These are phyloP conservation scores for Heliconius charithonia DNA, from an alignment of 2,888 invertebrate species.

Conservation along the genomic window DNA sequence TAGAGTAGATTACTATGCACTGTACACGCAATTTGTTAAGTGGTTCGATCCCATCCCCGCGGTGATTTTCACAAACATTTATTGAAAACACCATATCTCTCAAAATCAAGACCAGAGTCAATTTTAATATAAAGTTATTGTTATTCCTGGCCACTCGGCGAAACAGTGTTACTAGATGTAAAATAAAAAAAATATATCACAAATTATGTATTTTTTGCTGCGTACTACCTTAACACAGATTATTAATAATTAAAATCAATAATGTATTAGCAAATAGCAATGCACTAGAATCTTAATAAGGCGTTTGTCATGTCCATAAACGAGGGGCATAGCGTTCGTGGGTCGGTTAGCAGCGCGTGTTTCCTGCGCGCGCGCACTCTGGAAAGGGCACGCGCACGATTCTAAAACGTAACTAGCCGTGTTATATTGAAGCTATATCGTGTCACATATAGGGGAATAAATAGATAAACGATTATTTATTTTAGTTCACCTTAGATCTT, in stretches of 20 bases:
- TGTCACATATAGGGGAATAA: conserved; percentile 57
- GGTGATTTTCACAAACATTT: no score
- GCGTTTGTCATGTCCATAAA: conserved; percentile 64
- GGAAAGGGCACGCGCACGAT: conserved; percentile 63
- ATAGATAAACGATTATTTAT: background rate
- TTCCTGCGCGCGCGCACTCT: conserved; percentile 68
- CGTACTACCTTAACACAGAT: background rate
- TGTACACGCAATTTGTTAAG: no score
- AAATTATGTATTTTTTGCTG: background rate
- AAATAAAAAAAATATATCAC: no score
- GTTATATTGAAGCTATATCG: conserved; percentile 53
- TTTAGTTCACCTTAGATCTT: background rate
- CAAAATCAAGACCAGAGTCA: no score
- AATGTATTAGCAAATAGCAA: conserved; percentile 22
- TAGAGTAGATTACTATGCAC: no score
- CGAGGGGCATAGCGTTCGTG: conserved; percentile 56
- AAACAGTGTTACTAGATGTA: no score
- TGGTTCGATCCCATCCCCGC: no score
- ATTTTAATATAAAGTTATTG: no score
- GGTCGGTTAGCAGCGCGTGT: conserved; percentile 67
- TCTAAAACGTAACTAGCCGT: conserved; percentile 58
- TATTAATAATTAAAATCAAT: conserved; percentile 12
- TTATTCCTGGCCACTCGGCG: no score
- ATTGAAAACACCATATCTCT: no score
- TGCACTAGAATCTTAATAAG: conserved; percentile 62